Percentiles rank a stretch among this genome's conserved stretches.
phyloP scores from a whole-genome alignment of 1,140 invertebrate species.

The Orchestia grillus region DNA sequence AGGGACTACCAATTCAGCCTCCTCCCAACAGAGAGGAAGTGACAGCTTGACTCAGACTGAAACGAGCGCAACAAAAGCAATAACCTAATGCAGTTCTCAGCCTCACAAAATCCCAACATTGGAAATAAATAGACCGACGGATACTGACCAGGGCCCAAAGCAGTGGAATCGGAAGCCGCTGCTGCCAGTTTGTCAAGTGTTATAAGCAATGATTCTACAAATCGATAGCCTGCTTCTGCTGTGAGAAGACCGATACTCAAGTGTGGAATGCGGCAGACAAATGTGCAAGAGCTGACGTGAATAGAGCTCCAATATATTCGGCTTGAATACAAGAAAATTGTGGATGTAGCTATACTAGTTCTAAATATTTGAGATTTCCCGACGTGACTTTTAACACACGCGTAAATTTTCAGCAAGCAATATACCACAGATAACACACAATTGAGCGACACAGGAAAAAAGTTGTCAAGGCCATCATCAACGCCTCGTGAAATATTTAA shows the following conservation, averaged over 20 bases:
- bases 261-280: neutral
- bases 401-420: neutral
- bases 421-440: neutral
- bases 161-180: neutral
- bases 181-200: slow-evolving; percentile 6
- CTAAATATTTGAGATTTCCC: neutral
- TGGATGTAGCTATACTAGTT: neutral
- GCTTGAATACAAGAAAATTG: neutral
- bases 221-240: neutral
- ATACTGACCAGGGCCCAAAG: neutral
- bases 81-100: neutral
- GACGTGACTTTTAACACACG: neutral
- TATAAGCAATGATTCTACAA: neutral
- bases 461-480: neutral
- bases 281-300: neutral
- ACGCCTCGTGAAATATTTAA: neutral
- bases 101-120: neutral
- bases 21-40: neutral
- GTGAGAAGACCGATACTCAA: neutral
- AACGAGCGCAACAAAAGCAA: neutral
- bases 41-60: neutral
- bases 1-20: neutral
- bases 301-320: neutral
- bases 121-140: neutral
- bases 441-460: neutral